Conservation (phyloP, 2,888 invertebrate genomes). For the Brenthis hecate region DNA sequence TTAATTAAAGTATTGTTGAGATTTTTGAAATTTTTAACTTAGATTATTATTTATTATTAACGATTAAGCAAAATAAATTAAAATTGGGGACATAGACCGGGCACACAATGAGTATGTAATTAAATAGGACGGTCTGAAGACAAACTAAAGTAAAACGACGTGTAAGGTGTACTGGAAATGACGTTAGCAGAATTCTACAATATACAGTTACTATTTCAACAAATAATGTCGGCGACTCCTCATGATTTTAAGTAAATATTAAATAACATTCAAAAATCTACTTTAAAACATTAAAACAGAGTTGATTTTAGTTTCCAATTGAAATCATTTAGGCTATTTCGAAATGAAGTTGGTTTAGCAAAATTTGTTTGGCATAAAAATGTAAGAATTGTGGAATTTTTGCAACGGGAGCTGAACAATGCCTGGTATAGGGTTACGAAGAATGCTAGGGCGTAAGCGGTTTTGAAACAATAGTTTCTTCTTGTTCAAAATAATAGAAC, state of each 20-base stretch:
- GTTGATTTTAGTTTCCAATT: slow-evolving; percentile 4
- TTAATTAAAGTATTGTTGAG: too few relatives aligned
- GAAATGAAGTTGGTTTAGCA: not conserved
- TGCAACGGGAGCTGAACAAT: slow-evolving; percentile 45
- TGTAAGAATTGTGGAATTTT: slow-evolving; percentile 47
- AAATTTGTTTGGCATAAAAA: slow-evolving; percentile 41
- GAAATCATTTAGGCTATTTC: not conserved
- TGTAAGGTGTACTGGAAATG: slow-evolving; percentile 36
- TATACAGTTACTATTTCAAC: slow-evolving; percentile 35
- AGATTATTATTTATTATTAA: too few relatives aligned
- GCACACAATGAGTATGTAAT: slow-evolving; percentile 3
- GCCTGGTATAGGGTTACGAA: slow-evolving; percentile 32
- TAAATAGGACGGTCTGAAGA: slow-evolving; percentile 20
- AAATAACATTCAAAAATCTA: not conserved
- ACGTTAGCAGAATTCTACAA: slow-evolving; percentile 34
- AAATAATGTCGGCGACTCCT: slow-evolving; percentile 12
- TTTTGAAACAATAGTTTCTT: slow-evolving; percentile 29
- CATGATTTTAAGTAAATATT: slow-evolving; percentile 8
- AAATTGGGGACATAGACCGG: not conserved
- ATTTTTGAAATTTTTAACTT: too few relatives aligned
- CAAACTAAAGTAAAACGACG: slow-evolving; percentile 32
- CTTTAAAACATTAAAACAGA: slow-evolving; percentile 2
- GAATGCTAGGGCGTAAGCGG: slow-evolving; percentile 29
- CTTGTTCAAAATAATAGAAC: slow-evolving; percentile 23
- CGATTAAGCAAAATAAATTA: not conserved